Conservation (phyloP, 2,797 vertebrate genomes). For the Muraenolepis orangiensis region DNA sequence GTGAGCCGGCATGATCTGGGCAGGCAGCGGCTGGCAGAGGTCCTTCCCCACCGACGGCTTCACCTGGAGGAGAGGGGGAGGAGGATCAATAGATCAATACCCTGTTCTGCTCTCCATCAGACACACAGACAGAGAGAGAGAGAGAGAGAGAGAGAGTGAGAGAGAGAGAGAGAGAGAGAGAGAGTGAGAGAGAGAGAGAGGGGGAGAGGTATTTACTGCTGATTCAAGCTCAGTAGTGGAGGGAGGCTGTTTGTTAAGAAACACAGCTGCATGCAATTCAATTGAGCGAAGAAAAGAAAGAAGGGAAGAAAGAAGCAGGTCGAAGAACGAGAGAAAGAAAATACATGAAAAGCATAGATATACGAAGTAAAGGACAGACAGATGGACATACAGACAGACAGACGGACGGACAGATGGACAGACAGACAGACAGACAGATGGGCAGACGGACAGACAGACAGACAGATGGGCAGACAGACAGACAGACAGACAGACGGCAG, state of each 20-base stretch:
- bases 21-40: conserved; percentile 79
- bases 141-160: conserved; percentile 12
- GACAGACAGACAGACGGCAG: too few species aligned
- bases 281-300: neutral
- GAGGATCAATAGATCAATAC: conserved; percentile 2
- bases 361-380: neutral
- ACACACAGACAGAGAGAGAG: neutral
- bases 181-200: too few species aligned
- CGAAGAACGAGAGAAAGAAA: conserved; percentile 13
- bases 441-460: too few species aligned
- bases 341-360: neutral
- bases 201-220: too few species aligned
- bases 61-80: conserved; percentile 63
- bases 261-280: neutral
- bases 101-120: neutral
- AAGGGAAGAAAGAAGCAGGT: too few species aligned
- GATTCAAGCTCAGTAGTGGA: neutral
- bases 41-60: conserved; percentile 88
- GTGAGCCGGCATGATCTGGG: conserved; percentile 84
- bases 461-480: neutral
- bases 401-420: conserved; percentile 1
- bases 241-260: neutral
- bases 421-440: neutral
- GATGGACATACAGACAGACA: neutral
- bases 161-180: too few species aligned